Evolutionary conservation across 2,113 vertebrate species (phyloP).

Genomic region (Aldabrachelys gigantea): DNA sequence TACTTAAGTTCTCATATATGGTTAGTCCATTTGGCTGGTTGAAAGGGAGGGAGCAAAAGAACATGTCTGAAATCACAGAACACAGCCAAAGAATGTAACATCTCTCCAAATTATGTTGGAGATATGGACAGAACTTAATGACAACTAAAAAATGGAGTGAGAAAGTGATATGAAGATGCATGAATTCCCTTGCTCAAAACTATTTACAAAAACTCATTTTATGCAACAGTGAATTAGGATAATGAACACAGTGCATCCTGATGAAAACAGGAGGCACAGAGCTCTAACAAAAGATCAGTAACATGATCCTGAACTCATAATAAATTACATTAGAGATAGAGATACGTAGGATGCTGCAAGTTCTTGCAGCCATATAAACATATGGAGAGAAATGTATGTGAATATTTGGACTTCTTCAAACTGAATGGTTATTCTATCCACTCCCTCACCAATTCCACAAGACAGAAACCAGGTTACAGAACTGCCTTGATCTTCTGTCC

Average conservation of each 20-base stretch:
- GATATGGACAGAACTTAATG: background rate
- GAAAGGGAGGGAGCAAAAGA: background rate
- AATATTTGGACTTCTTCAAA: background rate
- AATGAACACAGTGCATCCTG: background rate
- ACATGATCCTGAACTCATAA: background rate
- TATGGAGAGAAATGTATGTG: background rate
- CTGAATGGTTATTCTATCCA: background rate
- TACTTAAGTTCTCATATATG: background rate
- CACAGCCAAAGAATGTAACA: background rate
- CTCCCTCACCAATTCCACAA: background rate
- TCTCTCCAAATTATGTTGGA: background rate
- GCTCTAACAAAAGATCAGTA: background rate
- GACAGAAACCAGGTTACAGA: slow-evolving; percentile 4
- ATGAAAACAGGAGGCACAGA: background rate
- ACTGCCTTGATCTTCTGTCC: slow-evolving; percentile 3
- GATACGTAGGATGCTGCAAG: background rate
- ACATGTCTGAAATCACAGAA: background rate
- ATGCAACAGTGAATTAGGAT: background rate
- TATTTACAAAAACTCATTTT: background rate
- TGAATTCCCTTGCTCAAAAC: background rate
- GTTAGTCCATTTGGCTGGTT: background rate
- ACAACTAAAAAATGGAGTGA: background rate
- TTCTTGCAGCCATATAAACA: background rate
- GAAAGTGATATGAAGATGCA: background rate
- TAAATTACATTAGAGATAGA: background rate